A percentile compares a stretch with the other conserved stretches of the same genome.
These are phyloP conservation scores for Flexamia atlantica DNA, from an alignment of 2,888 invertebrate genomes.

Conservation along the genomic window DNA sequence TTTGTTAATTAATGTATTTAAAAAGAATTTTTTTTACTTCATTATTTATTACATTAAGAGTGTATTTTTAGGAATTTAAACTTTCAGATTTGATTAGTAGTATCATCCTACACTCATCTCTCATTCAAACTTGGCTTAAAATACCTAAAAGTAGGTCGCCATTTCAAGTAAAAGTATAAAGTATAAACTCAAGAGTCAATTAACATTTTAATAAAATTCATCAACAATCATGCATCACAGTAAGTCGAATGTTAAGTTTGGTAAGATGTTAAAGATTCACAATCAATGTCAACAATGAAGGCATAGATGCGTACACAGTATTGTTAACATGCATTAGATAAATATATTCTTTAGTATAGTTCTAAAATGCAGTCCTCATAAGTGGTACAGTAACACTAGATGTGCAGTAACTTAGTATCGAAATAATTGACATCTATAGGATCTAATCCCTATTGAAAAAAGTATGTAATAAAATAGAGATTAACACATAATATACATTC, in stretches of 20 bases:
- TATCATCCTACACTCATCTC: no score
- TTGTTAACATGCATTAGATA: slow-evolving; percentile 15
- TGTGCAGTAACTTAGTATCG: not conserved
- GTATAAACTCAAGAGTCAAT: no score
- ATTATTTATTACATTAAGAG: no score
- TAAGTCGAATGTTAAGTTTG: not conserved
- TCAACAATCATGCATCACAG: slow-evolving; percentile 16
- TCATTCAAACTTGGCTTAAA: no score
- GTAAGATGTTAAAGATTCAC: slow-evolving; percentile 12
- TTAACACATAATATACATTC: slow-evolving; percentile 15
- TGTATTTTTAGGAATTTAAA: no score
- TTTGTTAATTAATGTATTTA: no score
- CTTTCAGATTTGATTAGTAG: no score
- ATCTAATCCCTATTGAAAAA: slow-evolving; percentile 26
- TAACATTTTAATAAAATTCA: slow-evolving; percentile 5
- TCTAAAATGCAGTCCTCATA: slow-evolving; percentile 5
- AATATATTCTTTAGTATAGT: not conserved
- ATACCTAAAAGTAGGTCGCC: no score
- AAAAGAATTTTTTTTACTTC: no score
- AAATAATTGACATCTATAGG: slow-evolving; percentile 43
- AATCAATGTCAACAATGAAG: slow-evolving; percentile 14
- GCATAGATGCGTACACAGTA: slow-evolving; percentile 13
- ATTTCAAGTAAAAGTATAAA: no score
- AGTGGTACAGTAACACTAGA: not conserved
- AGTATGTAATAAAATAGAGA: slow-evolving; percentile 22